Evolutionary conservation across 2,888 invertebrate genomes (phyloP).

Genomic region (Troides helena): DNA sequence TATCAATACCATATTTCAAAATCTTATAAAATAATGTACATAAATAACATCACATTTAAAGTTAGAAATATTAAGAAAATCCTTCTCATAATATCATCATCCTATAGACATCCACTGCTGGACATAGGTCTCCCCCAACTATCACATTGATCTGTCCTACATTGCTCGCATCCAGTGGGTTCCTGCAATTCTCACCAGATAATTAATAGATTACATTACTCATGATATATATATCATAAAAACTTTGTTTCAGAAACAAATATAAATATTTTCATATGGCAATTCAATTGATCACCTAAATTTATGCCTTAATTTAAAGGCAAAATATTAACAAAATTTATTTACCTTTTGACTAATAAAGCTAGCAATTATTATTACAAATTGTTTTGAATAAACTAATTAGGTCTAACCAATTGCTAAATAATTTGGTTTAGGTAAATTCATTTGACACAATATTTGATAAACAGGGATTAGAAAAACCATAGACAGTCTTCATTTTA

Average conservation of each 20-base stretch:
- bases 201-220: background rate
- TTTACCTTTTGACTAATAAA: too few relatives aligned
- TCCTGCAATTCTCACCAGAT: too few relatives aligned
- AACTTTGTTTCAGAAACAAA: background rate
- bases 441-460: too few relatives aligned
- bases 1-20: background rate
- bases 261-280: constrained; percentile 10
- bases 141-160: too few relatives aligned
- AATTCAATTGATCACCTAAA: constrained; percentile 4
- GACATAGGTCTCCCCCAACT: too few relatives aligned
- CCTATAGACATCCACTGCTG: too few relatives aligned
- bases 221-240: background rate
- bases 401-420: too few relatives aligned
- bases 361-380: too few relatives aligned
- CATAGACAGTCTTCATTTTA: background rate
- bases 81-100: background rate
- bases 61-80: background rate
- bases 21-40: background rate
- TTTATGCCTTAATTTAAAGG: background rate
- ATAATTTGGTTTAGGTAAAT: too few relatives aligned
- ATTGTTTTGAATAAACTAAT: too few relatives aligned
- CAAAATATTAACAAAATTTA: background rate
- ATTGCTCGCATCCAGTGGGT: too few relatives aligned
- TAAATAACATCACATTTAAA: constrained; percentile 8
- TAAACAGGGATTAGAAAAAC: too few relatives aligned